Base-by-base conservation (phyloP, 2,113 vertebrate species). In the Rhodinocichla rosea region DNA sequence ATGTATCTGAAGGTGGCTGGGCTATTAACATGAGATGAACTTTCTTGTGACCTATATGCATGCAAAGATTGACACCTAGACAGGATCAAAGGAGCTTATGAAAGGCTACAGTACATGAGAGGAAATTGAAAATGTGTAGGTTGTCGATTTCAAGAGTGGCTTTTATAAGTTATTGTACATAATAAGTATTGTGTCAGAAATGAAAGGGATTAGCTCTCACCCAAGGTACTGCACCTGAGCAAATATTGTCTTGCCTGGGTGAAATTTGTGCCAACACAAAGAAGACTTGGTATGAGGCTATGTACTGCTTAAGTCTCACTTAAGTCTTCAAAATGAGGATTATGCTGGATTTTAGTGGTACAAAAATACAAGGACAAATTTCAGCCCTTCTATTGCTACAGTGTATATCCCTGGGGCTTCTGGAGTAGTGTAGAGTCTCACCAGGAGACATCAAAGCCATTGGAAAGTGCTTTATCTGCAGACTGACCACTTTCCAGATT, bases 171-270 rank as follows among this genome's bases (percentile, higher is more conserved):
- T 95, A 92, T 87, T 86, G 74, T 92, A 95, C 94, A 96, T 95
- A 96, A 96, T 91, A 92, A 96, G 88, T 96, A 95, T 96, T 97
- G 94, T 95, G 96, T 97, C 94, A 97, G 94, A 96, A 97, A 95
- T 96, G 94, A 97, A 94, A 94, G 96, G 95, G 96, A 97, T 97
- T 97, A 97, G 93, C 81, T 95, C 90, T 96, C 90, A 97, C 79
- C 92, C 86, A 96, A 94, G 92, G 88, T 97, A 90, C 73, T 86
- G 96, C 97, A 97, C 97, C 97, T 97, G 97, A 97, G 93, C 95
- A 97, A 97, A 97, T 97, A 97, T 92, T 96, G 93, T 96, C 96
- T 94, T 96, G 96, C 95, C 93, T 95, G 93, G 91, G 82, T 96
- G 96, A 96, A 91, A 89, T 95, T 76, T 91, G 92, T 88, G 94